Percentiles rank a stretch among this genome's conserved stretches.
Conservation (phyloP, 2,113 vertebrate genomes). For the Apteryx mantelli region DNA sequence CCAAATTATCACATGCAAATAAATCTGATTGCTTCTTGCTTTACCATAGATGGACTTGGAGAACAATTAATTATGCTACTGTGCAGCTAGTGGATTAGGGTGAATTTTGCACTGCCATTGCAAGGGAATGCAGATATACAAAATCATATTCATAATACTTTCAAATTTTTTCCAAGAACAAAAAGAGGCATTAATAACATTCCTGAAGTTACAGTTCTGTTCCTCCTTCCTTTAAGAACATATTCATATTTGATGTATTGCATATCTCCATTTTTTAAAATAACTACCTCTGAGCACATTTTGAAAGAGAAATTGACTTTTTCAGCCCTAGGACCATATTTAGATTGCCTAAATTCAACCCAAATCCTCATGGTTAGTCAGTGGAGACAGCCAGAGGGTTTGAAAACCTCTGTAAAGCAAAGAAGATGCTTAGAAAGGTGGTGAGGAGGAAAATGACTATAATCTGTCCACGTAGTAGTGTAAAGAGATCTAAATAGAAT, state of each 20-base stretch:
- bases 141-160: conserved; percentile 2
- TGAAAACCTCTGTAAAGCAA: neutral
- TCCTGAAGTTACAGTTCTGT: neutral
- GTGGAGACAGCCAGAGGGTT: neutral
- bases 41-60: neutral
- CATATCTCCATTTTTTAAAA: neutral
- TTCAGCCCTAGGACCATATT: neutral
- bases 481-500: neutral
- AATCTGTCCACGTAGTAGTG: neutral
- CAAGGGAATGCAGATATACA: neutral
- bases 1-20: neutral
- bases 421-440: neutral
- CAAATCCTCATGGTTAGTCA: neutral
- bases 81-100: neutral
- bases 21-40: neutral
- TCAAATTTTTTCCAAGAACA: neutral
- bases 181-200: neutral
- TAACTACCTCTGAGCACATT: neutral
- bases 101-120: neutral
- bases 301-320: neutral
- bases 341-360: neutral
- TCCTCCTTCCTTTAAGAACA: neutral
- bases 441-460: neutral
- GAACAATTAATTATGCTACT: neutral
- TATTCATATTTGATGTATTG: neutral